Percentiles rank a stretch among this genome's conserved stretches.
Conservation (phyloP, 2,888 invertebrate species). For the Biston stratarius region DNA sequence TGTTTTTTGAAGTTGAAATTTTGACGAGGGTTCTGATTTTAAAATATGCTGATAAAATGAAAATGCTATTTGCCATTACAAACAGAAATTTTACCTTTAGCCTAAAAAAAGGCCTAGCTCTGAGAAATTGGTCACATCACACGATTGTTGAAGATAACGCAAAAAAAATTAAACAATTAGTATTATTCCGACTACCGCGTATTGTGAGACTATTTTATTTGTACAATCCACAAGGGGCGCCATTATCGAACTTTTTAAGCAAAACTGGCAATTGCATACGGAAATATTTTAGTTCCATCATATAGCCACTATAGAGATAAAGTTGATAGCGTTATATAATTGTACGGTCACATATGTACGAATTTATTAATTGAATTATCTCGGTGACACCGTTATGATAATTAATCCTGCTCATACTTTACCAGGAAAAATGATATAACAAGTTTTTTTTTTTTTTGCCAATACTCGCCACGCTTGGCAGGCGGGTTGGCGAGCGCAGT, state of each 20-base stretch:
- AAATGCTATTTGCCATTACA: too few species aligned
- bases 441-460: too few species aligned
- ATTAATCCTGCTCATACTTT: slow-evolving; percentile 3
- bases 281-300: background rate
- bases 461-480: too few species aligned
- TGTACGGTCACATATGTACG: background rate
- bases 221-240: too few species aligned
- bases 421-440: slow-evolving; percentile 7
- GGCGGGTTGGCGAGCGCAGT: too few species aligned
- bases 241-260: background rate
- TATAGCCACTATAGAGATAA: background rate
- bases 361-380: slow-evolving; percentile 23
- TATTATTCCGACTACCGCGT: too few species aligned
- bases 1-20: background rate
- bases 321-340: background rate
- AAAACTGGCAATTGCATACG: background rate
- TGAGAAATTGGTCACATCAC: too few species aligned
- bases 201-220: too few species aligned
- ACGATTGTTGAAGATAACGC: too few species aligned
- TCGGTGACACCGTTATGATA: slow-evolving; percentile 22
- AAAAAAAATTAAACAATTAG: too few species aligned
- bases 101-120: too few species aligned
- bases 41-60: background rate
- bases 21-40: background rate
- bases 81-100: too few species aligned